Evolutionary conservation across 2,797 vertebrate genomes (phyloP), one percentile per base, ranked within the genome.

Genomic region (Galago senegalensis): DNA sequence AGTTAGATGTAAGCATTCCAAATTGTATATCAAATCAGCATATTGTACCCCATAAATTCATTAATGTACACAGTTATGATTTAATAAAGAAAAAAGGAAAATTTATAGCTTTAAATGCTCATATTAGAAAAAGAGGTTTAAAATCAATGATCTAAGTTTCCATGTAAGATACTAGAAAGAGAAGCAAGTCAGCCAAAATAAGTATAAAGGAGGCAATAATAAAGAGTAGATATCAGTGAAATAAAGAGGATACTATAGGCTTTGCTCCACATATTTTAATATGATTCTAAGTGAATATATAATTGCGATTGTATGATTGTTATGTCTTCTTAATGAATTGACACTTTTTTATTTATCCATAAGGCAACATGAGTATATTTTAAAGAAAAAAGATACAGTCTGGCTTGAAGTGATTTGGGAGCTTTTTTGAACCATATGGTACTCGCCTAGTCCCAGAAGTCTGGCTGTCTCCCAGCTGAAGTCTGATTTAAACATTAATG

Each of bases 251-350:
- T 12, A 79, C 14, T 49, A 14, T 60, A 82, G n/a, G 25, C n/a
- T 90, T 93, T 81, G 37, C 14, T 81, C 17, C n/a, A 69, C 87
- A 37, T 90, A 69, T 69, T 93, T 81, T 81, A 46, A 49, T 90
- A 9, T 96, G 43, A 29, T 67, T 56, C 79, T 63, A 83, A 77
- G 53, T 87, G 25, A 93, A 40, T 34, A 49, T 0, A 6, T 89
- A 79, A 63, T 92, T 72, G 86, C 13, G 18, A 65, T 70, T 61
- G 13, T n/a, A 90, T 17, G 23, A 65, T 76, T 61, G 23, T 37
- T 2, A 49, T 87, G 21, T 77, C 37, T 91, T 77, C 46, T 49
- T 75, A 69, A 23, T 81, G 31, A 88, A 21, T 83, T 87, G 43
- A 82, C 46, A 7, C 27, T 43, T 43, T 77, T 63, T 37, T 60